Conservation (phyloP, 2,888 invertebrate species). For the Thysanoteuthis rhombus region DNA sequence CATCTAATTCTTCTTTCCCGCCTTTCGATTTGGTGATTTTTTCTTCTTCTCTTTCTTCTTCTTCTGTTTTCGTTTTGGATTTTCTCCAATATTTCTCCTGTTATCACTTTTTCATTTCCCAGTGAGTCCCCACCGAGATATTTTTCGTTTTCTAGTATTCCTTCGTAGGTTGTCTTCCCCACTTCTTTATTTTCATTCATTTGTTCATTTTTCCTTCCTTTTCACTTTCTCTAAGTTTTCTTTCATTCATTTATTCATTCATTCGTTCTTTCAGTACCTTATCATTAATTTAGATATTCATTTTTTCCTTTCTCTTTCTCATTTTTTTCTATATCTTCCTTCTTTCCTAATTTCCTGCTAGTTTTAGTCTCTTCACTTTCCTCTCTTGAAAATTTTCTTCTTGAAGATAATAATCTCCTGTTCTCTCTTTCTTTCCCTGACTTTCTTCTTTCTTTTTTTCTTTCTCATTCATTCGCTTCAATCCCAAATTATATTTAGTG, state of each 20-base stretch:
- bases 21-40: background rate
- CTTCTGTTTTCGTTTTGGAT: background rate
- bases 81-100: background rate
- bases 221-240: background rate
- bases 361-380: background rate
- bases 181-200: background rate
- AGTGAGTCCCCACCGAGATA: background rate
- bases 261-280: background rate
- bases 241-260: too few species aligned
- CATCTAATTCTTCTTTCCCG: background rate
- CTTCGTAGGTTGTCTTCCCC: background rate
- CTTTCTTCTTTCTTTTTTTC: background rate
- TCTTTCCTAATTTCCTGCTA: background rate
- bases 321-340: background rate
- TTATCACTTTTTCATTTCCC: background rate
- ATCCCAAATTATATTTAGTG: background rate
- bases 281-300: background rate
- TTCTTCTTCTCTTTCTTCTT: background rate
- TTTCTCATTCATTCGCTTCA: background rate
- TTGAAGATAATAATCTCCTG: too few species aligned
- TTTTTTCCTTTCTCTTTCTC: background rate
- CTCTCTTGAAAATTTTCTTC: background rate
- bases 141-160: background rate
- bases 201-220: background rate
- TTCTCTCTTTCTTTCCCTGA: background rate